phyloP scores from a whole-genome alignment of 2,888 invertebrate species.

The Odontomyia ornata region DNA sequence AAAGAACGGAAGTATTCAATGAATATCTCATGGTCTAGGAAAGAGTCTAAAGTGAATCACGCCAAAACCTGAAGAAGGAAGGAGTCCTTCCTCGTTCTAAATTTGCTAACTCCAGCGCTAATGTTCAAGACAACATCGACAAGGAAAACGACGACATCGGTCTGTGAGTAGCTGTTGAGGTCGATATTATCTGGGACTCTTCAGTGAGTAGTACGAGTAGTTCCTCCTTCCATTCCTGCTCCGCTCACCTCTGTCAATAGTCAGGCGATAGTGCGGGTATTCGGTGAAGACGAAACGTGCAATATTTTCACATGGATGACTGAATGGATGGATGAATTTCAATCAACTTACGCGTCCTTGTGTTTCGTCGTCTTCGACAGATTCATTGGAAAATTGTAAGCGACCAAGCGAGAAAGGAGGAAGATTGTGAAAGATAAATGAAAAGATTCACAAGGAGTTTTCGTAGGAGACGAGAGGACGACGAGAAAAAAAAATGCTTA shows the following conservation, averaged over 20 bases:
- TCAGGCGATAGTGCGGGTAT: conserved; percentile 22
- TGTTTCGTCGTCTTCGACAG: not conserved
- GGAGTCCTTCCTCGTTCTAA: not conserved
- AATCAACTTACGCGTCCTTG: conserved; percentile 22
- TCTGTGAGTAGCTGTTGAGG: not conserved
- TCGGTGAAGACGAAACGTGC: not conserved
- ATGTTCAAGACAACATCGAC: not conserved
- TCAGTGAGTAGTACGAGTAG: no score
- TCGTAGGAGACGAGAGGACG: not conserved
- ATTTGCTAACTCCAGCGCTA: not conserved
- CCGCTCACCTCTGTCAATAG: not conserved
- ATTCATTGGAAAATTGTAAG: not conserved
- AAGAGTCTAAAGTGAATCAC: not conserved
- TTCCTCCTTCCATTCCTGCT: not conserved
- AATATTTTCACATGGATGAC: conserved; percentile 31
- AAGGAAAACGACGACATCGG: not conserved
- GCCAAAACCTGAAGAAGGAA: not conserved
- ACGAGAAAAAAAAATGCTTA: conserved; percentile 30
- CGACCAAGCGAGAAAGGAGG: not conserved
- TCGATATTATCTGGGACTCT: conserved; percentile 31
- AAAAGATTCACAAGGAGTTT: not conserved
- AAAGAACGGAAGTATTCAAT: conserved; percentile 30
- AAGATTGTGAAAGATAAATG: no score
- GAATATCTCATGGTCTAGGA: conserved; percentile 12
- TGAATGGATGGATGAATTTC: conserved; percentile 34